These are phyloP conservation scores for Heterochromis multidens DNA, from an alignment of 2,113 vertebrate genomes.

Conservation along the genomic window DNA sequence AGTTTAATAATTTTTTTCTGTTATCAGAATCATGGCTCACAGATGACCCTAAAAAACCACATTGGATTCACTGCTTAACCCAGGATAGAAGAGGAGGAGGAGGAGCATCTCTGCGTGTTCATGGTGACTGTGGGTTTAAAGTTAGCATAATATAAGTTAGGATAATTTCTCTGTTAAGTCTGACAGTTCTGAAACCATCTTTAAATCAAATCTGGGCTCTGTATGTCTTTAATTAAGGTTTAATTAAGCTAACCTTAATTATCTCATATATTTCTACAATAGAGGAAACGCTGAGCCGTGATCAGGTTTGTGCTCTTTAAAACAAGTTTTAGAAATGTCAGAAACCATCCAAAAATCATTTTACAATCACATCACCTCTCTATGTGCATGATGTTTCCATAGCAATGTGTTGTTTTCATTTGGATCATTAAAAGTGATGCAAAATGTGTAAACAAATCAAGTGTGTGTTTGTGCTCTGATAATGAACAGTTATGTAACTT, in stretches of 20 bases:
- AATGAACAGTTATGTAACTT: neutral
- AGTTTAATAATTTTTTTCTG: neutral
- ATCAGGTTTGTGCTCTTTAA: neutral
- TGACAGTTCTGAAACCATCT: too few relatives aligned
- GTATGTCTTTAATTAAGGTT: too few relatives aligned
- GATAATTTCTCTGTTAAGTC: too few relatives aligned
- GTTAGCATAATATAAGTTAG: too few relatives aligned
- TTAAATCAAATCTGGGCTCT: too few relatives aligned
- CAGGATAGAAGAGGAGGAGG: too few relatives aligned
- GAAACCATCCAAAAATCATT: neutral
- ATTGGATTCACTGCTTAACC: neutral
- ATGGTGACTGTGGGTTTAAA: too few relatives aligned
- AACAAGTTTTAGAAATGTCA: neutral
- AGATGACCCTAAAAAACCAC: neutral
- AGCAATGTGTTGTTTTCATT: neutral
- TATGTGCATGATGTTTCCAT: neutral
- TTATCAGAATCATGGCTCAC: neutral
- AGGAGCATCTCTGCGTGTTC: too few relatives aligned
- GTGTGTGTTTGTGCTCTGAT: neutral
- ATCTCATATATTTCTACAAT: too few relatives aligned
- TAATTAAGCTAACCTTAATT: too few relatives aligned
- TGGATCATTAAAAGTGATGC: neutral
- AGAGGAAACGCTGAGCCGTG: neutral
- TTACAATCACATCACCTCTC: neutral
- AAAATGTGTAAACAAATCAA: neutral